These are phyloP conservation scores for Pteronotus mesoamericanus DNA, from an alignment of 2,797 vertebrate species.

Conservation along the genomic window DNA sequence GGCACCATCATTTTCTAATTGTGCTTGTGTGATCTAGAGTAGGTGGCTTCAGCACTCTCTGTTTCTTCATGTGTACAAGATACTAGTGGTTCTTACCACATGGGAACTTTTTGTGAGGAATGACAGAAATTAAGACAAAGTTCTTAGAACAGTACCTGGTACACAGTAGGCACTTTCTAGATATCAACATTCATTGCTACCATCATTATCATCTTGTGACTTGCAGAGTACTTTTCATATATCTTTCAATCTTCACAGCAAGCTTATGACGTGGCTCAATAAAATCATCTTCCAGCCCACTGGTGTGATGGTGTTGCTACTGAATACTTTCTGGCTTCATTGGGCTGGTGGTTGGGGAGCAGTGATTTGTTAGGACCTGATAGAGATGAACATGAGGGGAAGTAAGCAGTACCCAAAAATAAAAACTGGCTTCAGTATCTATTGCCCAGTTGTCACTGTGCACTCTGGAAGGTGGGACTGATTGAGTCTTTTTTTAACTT, in stretches of 20 bases:
- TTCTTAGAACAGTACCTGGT: not conserved
- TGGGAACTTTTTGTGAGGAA: not conserved
- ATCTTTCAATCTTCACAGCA: not conserved
- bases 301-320: not conserved
- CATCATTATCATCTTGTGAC: not conserved
- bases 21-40: not conserved
- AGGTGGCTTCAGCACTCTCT: not conserved
- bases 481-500: not conserved
- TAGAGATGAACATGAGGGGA: not conserved
- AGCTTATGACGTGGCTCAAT: not conserved
- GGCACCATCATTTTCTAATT: not conserved
- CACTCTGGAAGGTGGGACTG: not conserved
- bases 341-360: not conserved
- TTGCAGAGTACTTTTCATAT: not conserved
- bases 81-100: not conserved
- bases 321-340: not conserved
- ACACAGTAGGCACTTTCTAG: not conserved
- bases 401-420: not conserved
- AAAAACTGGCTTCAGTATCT: not conserved
- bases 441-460: not conserved
- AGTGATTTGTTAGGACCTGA: not conserved
- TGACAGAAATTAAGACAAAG: not conserved
- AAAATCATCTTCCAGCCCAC: not conserved
- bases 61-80: not conserved
- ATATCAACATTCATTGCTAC: not conserved